Base-by-base conservation (phyloP, 2,888 invertebrate species). In the Mamestra brassicae region DNA sequence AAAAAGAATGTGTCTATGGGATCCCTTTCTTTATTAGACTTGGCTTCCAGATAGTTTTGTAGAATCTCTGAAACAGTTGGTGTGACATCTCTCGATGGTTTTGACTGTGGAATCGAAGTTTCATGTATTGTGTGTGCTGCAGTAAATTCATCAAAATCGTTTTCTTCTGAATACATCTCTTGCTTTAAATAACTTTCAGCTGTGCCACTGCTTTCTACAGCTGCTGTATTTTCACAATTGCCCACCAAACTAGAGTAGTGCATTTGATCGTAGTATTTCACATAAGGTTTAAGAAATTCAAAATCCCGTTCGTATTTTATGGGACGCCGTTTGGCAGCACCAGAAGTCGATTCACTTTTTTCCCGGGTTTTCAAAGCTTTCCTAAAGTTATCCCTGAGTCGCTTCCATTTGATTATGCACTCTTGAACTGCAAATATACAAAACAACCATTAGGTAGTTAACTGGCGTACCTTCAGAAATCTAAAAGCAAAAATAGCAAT, bases 351-450 rank as follows among this genome's bases (percentile, higher is more conserved):
- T 11, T 66, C 76, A 66, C 75, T 76, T 34, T 71, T 82, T 45
- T 55, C 61, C 8, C 81, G 47, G 13, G 45, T 70, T 81, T 67
- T 71, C 47, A 80, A 60, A 36, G 77, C 77, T 62, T 80, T 78
- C 38, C 82, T 55, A 50, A 68, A 82, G 17, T 82, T 77, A 42
- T 80, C 55, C 54, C 82, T 76, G 5, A 80, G 71, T 8, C 66
- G 42, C 11, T 34, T 65, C 80, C 82, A 80, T 67, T 62, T 82
- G 1, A 5, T 3, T 76, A 73, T 73, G 52, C 73, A 73, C 52
- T 45, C 52, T 10, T 62, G 64, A 76, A 73, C 73, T 76, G 64
- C 13, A 73, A 73, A 45, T 0, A 36, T 36, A 63, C 34, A 62
- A 76, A 75, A 52, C 36, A 62, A 5, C n/a, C n/a, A 15, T 60